Percentiles rank a stretch among this genome's conserved stretches.
These are phyloP conservation scores for Papio anubis DNA, from an alignment of 2,113 vertebrate genomes.

Conservation along the genomic window DNA sequence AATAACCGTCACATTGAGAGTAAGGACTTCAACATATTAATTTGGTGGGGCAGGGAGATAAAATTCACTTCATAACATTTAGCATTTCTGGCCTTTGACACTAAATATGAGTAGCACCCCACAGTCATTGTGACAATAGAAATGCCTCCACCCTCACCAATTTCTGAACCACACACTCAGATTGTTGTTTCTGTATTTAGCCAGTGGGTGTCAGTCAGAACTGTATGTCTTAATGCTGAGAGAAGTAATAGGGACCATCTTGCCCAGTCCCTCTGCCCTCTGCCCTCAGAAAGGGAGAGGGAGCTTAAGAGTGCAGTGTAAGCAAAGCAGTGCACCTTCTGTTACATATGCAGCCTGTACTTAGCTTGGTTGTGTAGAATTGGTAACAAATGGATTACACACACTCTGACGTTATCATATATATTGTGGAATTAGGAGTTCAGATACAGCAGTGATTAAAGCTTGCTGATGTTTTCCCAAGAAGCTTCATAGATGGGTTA, in stretches of 20 bases:
- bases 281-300: neutral
- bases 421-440: neutral
- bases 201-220: neutral
- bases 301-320: neutral
- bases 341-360: neutral
- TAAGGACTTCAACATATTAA: neutral
- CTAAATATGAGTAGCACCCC: neutral
- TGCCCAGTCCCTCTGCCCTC: neutral
- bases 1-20: neutral
- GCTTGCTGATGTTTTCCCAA: neutral
- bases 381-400: neutral
- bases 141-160: neutral
- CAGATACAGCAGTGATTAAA: neutral
- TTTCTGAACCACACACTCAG: neutral
- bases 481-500: neutral
- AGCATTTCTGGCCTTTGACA: neutral
- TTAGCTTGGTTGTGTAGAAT: neutral
- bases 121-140: neutral
- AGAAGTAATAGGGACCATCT: neutral
- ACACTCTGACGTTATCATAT: neutral
- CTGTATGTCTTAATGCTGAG: neutral
- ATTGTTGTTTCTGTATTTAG: neutral
- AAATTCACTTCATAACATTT: neutral
- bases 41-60: neutral
- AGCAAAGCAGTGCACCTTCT: neutral